Evolutionary conservation across 2,888 invertebrate genomes (phyloP), one percentile per base, ranked within the genome.

Genomic region (Bedellia somnulentella): DNA sequence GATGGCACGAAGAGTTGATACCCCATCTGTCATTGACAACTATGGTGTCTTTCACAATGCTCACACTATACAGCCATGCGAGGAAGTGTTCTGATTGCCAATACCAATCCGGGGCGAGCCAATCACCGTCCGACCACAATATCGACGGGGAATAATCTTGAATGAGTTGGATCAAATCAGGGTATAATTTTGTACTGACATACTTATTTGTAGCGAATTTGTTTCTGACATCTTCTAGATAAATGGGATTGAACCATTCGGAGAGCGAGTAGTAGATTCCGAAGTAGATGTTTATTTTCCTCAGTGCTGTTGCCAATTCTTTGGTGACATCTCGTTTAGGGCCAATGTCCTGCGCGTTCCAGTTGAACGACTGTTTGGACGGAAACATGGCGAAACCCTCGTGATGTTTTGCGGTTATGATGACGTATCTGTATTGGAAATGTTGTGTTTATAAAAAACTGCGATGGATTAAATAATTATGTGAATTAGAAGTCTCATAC

Each of bases 1-100:
- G 92, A 38, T 80, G 62, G 41, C 93, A 92, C 2, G 79, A 57
- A 2, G 80, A 81, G 11, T 78, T 82, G 4, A 49, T 58, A 2
- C 93, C 92, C 93, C 93, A 93, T 35, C 93, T 79, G 58, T 93
- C 93, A 53, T 93, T 93, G 1, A 83, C 85, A 0, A 92, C 89
- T 0, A 93, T 80, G 0, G 79, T 82, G 34, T 90, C 82, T 44
- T 83, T 85, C 0, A 93, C 89, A 0, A 87, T 87, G 52, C 89
- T 90, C 1, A 87, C 83, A 46, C 90, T 92, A 45, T 88, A 92
- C 2, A 92, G 63, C 90, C 90, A 91, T 2, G 89, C 83, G 13
- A 92, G 61, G 52, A 92, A 90, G 38, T 87, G 82, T 33, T 80
- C 83, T 1, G 88, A 81, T 38, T 80, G 79, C 88, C 89, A 92